These are phyloP conservation scores for Sterna hirundo DNA, from an alignment of 2,113 vertebrate genomes.

Conservation along the genomic window DNA sequence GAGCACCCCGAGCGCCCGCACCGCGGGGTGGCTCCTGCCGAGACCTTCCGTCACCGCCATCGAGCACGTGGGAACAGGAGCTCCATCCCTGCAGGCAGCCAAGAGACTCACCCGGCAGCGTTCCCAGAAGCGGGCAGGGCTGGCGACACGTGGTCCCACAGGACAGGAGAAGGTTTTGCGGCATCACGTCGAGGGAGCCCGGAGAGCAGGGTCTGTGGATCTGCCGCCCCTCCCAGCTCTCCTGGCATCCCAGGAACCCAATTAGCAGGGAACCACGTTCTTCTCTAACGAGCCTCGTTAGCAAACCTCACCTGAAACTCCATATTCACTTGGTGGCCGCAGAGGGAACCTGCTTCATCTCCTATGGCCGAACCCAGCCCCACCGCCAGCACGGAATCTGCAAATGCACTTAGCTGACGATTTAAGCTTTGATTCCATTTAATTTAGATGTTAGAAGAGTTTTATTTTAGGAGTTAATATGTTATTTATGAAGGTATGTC, in stretches of 20 bases:
- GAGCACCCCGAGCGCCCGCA: fast-evolving
- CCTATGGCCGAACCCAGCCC: fast-evolving
- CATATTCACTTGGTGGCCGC: fast-evolving
- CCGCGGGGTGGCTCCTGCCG: fast-evolving
- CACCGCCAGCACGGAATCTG: neutral
- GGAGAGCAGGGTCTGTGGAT: neutral
- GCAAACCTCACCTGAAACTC: neutral
- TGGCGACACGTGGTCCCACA: neutral
- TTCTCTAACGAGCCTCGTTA: neutral
- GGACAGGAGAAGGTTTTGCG: fast-evolving
- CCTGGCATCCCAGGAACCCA: neutral
- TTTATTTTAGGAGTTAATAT: neutral
- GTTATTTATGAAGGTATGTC: neutral
- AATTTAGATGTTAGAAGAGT: neutral
- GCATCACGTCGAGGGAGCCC: neutral
- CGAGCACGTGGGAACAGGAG: neutral
- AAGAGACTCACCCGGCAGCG: fast-evolving
- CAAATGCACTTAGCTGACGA: neutral
- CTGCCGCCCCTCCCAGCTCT: neutral
- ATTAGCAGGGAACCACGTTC: neutral
- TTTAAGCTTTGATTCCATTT: neutral
- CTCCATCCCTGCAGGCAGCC: neutral
- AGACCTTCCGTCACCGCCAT: neutral
- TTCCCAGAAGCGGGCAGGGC: neutral
- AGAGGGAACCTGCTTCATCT: neutral